These are phyloP conservation scores for Perithous albicinctus DNA, from an alignment of 2,888 invertebrate genomes.

Conservation along the genomic window DNA sequence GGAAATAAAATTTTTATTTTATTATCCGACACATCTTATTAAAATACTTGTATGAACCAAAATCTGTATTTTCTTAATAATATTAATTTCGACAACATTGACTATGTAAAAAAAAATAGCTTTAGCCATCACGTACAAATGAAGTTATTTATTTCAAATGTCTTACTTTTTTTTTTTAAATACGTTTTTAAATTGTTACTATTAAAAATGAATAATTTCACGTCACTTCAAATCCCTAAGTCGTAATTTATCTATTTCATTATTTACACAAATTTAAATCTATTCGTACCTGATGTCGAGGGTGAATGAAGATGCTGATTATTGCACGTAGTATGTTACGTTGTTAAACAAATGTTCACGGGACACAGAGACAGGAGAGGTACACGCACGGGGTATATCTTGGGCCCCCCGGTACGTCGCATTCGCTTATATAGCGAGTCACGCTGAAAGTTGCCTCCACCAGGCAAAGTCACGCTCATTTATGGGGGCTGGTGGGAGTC, in stretches of 20 bases:
- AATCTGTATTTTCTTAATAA: conserved; percentile 26
- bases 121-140: neutral
- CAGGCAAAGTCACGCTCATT: conserved; percentile 73
- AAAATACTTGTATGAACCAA: neutral
- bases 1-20: too few relatives aligned
- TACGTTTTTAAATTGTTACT: neutral
- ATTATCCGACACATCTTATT: too few relatives aligned
- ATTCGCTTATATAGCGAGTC: conserved; percentile 83
- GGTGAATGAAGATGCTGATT: conserved; percentile 8
- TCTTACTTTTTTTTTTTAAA: neutral
- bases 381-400: conserved; percentile 83
- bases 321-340: neutral
- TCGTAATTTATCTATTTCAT: neutral
- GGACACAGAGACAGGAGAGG: conserved; percentile 72
- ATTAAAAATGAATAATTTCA: neutral
- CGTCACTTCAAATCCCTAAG: neutral
- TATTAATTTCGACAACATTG: neutral
- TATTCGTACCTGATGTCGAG: conserved; percentile 49
- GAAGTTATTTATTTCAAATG: neutral
- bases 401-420: conserved; percentile 79
- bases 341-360: conserved; percentile 45
- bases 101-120: neutral
- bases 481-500: conserved; percentile 71
- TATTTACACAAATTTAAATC: conserved; percentile 1
- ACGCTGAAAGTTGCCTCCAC: conserved; percentile 83